Conservation (phyloP, 2,113 vertebrate genomes). For the Peucedramus taeniatus region DNA sequence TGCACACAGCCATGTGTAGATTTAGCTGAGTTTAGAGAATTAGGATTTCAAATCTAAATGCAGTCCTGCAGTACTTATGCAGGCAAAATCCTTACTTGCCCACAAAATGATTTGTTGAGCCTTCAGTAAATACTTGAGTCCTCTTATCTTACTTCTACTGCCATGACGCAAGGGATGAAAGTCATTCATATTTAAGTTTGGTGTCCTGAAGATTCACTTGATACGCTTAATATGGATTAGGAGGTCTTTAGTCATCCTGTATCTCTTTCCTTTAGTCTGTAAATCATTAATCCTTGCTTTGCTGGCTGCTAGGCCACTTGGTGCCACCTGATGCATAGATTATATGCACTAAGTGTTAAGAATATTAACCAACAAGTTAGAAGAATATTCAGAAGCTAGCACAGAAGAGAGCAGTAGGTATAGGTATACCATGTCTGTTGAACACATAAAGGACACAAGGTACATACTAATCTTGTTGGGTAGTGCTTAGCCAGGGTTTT, state of each 20-base stretch:
- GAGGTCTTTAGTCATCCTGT: background rate
- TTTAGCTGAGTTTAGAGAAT: background rate
- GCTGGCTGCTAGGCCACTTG: background rate
- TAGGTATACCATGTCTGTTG: background rate
- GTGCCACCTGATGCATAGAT: background rate
- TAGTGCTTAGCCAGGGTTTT: background rate
- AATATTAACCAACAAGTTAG: background rate
- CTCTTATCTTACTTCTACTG: background rate
- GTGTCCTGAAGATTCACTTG: background rate
- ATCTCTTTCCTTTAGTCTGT: slow-evolving; percentile 1
- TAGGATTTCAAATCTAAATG: background rate
- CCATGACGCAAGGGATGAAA: fast-evolving
- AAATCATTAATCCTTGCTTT: slow-evolving; percentile 7
- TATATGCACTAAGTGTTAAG: background rate
- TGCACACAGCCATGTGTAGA: background rate
- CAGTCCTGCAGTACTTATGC: background rate
- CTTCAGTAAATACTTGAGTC: background rate
- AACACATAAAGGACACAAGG: background rate
- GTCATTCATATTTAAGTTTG: background rate
- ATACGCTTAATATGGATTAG: background rate
- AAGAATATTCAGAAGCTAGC: background rate
- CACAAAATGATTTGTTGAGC: background rate
- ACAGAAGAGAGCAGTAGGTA: background rate
- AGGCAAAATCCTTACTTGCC: background rate
- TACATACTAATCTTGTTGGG: background rate